phyloP scores from a whole-genome alignment of 1,140 invertebrate species.

The Eulimnadia texana region DNA sequence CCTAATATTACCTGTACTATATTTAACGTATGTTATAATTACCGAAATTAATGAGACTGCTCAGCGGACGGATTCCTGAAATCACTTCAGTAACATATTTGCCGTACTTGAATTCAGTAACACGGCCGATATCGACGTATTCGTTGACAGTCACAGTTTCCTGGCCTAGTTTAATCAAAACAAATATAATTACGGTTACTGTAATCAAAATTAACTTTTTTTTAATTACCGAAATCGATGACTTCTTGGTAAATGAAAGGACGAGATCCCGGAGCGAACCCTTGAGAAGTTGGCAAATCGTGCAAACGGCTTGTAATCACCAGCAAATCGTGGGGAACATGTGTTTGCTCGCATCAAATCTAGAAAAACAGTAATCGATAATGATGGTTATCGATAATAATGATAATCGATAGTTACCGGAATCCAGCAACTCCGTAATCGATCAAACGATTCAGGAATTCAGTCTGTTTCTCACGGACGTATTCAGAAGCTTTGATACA shows the following conservation, averaged over 20 bases:
- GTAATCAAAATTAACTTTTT: neutral
- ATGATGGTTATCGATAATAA: no score
- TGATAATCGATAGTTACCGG: no score
- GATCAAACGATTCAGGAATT: no score
- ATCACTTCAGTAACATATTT: constrained; percentile 40
- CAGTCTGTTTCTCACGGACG: no score
- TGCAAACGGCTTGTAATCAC: constrained; percentile 26
- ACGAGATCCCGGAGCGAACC: constrained; percentile 23
- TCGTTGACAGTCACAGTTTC: constrained; percentile 48
- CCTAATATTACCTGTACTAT: no score
- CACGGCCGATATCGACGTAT: constrained; percentile 46
- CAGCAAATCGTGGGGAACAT: constrained; percentile 37
- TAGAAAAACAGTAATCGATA: no score
- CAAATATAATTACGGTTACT: neutral
- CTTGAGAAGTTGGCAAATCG: constrained; percentile 24
- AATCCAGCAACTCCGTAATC: no score
- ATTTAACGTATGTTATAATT: no score
- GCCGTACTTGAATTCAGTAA: constrained; percentile 61
- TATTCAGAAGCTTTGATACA: no score
- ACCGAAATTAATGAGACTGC: neutral
- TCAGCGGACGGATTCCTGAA: constrained; percentile 22
- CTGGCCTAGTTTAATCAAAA: constrained; percentile 21
- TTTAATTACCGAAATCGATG: constrained; percentile 33
- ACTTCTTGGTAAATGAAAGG: constrained; percentile 39
- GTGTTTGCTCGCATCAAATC: constrained; percentile 37